These are phyloP conservation scores for Lepidurus couesii DNA, from an alignment of 1,140 invertebrate species.

Conservation along the genomic window DNA sequence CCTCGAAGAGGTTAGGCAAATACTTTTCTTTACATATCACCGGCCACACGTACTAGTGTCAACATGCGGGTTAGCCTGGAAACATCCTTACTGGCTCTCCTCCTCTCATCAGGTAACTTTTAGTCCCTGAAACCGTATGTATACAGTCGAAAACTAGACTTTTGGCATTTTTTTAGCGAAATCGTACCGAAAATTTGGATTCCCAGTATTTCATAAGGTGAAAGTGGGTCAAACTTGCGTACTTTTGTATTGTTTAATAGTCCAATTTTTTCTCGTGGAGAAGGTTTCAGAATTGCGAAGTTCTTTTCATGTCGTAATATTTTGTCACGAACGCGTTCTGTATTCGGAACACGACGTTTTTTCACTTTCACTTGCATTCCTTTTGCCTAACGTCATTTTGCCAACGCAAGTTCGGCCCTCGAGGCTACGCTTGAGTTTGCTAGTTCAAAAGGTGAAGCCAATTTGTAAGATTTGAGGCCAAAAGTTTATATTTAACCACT, in stretches of 20 bases:
- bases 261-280: too few species aligned
- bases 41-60: background rate
- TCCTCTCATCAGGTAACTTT: background rate
- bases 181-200: too few species aligned
- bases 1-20: background rate
- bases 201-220: too few species aligned
- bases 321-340: background rate
- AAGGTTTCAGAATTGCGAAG: too few species aligned
- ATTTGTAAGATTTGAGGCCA: too few species aligned
- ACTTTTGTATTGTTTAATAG: too few species aligned
- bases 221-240: too few species aligned
- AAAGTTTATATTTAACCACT: background rate
- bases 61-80: slow-evolving; percentile 13
- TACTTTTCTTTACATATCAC: background rate
- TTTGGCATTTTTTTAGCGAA: too few species aligned
- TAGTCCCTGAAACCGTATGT: too few species aligned
- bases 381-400: background rate
- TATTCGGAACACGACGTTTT: slow-evolving; percentile 11
- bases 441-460: too few species aligned
- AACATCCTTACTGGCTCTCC: background rate
- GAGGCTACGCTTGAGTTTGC: background rate
- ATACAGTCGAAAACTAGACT: too few species aligned
- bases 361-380: slow-evolving; percentile 3
- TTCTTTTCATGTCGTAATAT: background rate
- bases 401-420: background rate